Conservation (phyloP, 37 sponge, comb jelly and placozoan genomes). For the Eunapius fragilis region DNA sequence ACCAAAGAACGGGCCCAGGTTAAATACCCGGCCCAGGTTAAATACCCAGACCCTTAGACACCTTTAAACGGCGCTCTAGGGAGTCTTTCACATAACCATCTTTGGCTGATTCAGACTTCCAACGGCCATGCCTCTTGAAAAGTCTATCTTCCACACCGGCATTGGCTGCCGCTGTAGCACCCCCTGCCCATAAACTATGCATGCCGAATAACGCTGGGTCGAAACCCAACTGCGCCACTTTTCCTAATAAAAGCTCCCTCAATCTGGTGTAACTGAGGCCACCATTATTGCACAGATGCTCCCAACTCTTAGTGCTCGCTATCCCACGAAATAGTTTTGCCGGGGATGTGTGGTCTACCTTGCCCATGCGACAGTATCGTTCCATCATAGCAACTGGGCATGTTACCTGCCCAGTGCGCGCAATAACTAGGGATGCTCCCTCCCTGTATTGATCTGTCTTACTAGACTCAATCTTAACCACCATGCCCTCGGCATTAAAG, state of each 20-base stretch:
- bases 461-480: slow-evolving; percentile 1
- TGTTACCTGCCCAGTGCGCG: neutral
- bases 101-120: slow-evolving; percentile 15
- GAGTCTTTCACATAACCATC: slow-evolving; percentile 12
- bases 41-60: neutral
- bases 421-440: neutral
- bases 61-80: neutral
- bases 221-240: neutral
- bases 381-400: slow-evolving; percentile 28
- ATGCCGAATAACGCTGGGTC: neutral
- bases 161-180: slow-evolving; percentile 14
- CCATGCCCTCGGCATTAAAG: neutral
- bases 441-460: slow-evolving; percentile 18
- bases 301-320: slow-evolving; percentile 1
- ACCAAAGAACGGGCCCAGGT: neutral
- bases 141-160: slow-evolving; percentile 8
- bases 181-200: slow-evolving; percentile 7
- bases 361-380: neutral
- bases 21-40: neutral
- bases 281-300: neutral
- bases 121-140: slow-evolving; percentile 21
- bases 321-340: neutral
- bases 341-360: too few relatives aligned
- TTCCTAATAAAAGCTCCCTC: neutral
- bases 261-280: neutral